These are phyloP conservation scores for Trilocha varians DNA, from an alignment of 2,888 invertebrate genomes.

Conservation along the genomic window DNA sequence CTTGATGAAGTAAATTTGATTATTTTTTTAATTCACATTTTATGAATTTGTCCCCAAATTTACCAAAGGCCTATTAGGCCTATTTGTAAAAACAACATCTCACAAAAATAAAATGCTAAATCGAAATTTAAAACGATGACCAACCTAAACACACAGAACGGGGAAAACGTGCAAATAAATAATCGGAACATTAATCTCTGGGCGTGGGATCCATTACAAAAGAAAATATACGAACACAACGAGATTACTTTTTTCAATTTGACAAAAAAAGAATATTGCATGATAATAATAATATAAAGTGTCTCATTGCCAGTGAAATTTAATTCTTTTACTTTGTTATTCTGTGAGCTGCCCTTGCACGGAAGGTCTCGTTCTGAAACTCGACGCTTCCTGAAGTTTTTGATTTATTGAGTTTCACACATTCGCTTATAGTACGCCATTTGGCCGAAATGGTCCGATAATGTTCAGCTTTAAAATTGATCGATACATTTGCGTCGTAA, in stretches of 20 bases:
- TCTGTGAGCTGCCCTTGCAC: slow-evolving; percentile 33
- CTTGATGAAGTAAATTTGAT: too few relatives aligned
- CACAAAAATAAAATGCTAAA: too few relatives aligned
- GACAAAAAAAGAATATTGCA: slow-evolving; percentile 5
- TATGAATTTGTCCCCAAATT: too few relatives aligned
- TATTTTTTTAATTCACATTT: too few relatives aligned
- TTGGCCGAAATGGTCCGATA: slow-evolving; percentile 35
- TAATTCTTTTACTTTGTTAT: slow-evolving; percentile 28
- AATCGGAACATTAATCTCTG: too few relatives aligned
- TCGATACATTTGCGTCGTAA: slow-evolving; percentile 8
- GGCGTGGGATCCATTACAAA: not conserved
- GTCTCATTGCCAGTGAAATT: slow-evolving; percentile 19
- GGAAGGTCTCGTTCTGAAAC: slow-evolving; percentile 29
- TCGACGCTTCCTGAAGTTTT: slow-evolving; percentile 40
- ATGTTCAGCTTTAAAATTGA: slow-evolving; percentile 26
- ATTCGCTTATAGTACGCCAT: slow-evolving; percentile 30
- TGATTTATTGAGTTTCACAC: slow-evolving; percentile 40
- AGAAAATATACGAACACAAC: not conserved
- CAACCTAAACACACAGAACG: too few relatives aligned
- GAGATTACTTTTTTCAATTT: not conserved
- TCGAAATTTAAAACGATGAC: too few relatives aligned
- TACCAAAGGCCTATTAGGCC: too few relatives aligned
- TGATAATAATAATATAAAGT: slow-evolving; percentile 9
- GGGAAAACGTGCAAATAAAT: too few relatives aligned
- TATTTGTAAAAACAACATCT: too few relatives aligned